Evolutionary conservation across 2,888 invertebrate genomes (phyloP).

Genomic region (Lysandra coridon): DNA sequence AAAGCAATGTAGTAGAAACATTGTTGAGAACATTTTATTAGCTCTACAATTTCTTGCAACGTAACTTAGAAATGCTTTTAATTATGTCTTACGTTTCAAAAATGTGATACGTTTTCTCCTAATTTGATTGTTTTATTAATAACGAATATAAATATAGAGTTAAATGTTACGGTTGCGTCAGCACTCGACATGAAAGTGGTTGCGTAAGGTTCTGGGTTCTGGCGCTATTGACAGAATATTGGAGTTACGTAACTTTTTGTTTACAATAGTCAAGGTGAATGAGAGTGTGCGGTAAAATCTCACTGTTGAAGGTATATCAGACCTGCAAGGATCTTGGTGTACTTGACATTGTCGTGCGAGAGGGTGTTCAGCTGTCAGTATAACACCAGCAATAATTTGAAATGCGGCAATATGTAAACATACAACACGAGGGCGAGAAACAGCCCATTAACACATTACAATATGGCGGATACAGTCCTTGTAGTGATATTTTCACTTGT

Average conservation of each 20-base stretch:
- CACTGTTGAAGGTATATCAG: no score
- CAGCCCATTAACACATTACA: no score
- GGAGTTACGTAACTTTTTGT: background rate
- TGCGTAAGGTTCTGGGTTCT: background rate
- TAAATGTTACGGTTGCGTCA: background rate
- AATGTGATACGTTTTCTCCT: background rate
- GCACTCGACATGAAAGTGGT: slow-evolving; percentile 17
- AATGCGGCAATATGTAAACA: no score
- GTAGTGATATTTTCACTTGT: no score
- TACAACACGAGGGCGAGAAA: no score
- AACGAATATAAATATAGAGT: background rate
- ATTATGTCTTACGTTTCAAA: background rate
- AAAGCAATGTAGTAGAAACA: background rate
- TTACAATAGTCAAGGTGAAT: background rate
- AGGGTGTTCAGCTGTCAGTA: no score
- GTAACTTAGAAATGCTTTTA: background rate
- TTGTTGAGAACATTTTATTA: background rate
- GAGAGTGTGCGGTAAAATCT: background rate
- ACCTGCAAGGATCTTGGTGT: no score
- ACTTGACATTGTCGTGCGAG: no score
- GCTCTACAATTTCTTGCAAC: background rate
- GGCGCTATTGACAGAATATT: background rate
- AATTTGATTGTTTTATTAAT: slow-evolving; percentile 1
- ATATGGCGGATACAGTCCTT: no score
- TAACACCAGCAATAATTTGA: no score